These are phyloP conservation scores for Bombyx mandarina DNA, from an alignment of 1,140 invertebrate species.

Conservation along the genomic window DNA sequence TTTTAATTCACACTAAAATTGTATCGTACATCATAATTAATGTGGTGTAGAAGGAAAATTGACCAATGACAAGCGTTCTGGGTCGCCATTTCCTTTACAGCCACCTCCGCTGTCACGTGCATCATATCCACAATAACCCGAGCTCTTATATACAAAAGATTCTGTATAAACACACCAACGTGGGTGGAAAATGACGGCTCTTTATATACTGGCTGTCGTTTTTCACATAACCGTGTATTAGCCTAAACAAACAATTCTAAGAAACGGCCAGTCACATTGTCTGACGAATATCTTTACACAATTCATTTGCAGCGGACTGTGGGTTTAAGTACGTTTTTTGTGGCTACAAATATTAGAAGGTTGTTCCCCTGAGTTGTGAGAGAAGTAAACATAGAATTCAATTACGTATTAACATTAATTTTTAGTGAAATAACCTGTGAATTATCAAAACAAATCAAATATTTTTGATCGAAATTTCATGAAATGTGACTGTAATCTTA, in stretches of 20 bases:
- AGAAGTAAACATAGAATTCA: too few species aligned
- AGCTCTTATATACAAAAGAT: too few species aligned
- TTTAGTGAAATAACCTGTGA: too few species aligned
- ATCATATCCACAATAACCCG: too few species aligned
- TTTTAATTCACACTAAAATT: neutral
- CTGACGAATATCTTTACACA: constrained; percentile 43
- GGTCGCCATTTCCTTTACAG: neutral
- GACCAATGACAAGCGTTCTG: constrained; percentile 15
- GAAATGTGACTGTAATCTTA: too few species aligned
- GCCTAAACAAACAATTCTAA: constrained; percentile 41
- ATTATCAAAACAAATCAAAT: too few species aligned
- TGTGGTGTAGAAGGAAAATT: constrained; percentile 30
- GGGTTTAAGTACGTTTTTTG: too few species aligned
- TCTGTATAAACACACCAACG: too few species aligned
- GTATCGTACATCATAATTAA: neutral
- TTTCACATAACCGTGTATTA: constrained; percentile 27
- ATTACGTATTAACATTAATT: too few species aligned
- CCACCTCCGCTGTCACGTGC: neutral
- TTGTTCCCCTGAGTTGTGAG: too few species aligned
- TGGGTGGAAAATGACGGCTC: constrained; percentile 12
- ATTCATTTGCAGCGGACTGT: constrained; percentile 30
- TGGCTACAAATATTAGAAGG: too few species aligned
- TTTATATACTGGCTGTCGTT: constrained; percentile 20
- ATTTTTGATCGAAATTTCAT: too few species aligned
- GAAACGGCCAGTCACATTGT: constrained; percentile 22